phyloP scores from a whole-genome alignment of 2,797 vertebrate species.

The Eupleurogrammus muticus region DNA sequence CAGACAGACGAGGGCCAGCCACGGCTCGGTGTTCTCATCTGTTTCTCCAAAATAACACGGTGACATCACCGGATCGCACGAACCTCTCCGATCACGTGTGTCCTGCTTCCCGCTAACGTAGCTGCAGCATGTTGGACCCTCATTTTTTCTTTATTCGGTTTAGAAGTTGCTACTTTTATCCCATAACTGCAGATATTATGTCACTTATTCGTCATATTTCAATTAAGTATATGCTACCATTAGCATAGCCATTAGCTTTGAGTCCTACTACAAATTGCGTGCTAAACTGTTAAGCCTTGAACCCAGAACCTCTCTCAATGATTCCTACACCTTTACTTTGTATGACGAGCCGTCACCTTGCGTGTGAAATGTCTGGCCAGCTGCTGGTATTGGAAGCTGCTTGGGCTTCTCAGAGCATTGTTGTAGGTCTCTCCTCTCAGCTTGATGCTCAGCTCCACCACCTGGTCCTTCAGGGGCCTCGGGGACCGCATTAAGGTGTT shows the following conservation, averaged over 20 bases:
- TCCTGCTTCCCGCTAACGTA: neutral
- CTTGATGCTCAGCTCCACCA: slow-evolving; percentile 90
- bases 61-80: neutral
- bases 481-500: slow-evolving; percentile 71
- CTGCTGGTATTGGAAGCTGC: slow-evolving; percentile 79
- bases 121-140: too few species aligned
- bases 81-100: neutral
- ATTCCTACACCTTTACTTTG: neutral
- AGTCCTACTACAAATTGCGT: neutral
- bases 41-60: slow-evolving; percentile 9
- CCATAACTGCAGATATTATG: neutral
- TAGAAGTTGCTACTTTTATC: neutral
- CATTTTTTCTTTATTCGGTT: neutral
- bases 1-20: slow-evolving; percentile 12
- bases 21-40: slow-evolving; percentile 7
- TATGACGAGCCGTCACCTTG: slow-evolving; percentile 81
- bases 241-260: neutral
- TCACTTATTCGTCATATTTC: too few species aligned
- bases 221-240: neutral
- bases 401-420: slow-evolving; percentile 85
- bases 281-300: neutral
- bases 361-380: slow-evolving; percentile 86
- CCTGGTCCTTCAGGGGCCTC: slow-evolving; percentile 82
- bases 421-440: slow-evolving; percentile 87
- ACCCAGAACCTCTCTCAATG: neutral